phyloP scores from a whole-genome alignment of 2,888 invertebrate genomes.

The Erebia palarica region DNA sequence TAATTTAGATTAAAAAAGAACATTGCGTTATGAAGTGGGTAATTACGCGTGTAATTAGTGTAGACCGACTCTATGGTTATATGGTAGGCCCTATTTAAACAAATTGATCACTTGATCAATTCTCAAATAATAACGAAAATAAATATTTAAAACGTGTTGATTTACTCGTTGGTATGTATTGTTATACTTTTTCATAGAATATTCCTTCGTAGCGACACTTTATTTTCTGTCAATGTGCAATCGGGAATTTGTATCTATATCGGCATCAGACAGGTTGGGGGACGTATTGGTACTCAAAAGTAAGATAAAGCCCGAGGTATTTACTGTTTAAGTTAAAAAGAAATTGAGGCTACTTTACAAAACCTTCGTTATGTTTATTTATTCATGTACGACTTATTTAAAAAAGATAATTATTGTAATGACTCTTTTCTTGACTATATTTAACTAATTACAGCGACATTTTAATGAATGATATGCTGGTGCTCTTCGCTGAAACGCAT shows the following conservation, averaged over 20 bases:
- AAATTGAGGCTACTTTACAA: background rate
- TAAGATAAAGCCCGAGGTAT: background rate
- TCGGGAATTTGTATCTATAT: too few species aligned
- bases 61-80: too few species aligned
- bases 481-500: slow-evolving; percentile 22
- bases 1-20: slow-evolving; percentile 22
- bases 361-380: background rate
- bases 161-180: too few species aligned
- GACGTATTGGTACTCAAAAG: background rate
- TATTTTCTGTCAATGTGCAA: too few species aligned
- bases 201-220: too few species aligned
- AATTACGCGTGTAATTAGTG: slow-evolving; percentile 19
- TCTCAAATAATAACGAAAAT: too few species aligned
- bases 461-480: slow-evolving; percentile 5
- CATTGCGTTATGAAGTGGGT: slow-evolving; percentile 22
- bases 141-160: too few species aligned
- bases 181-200: too few species aligned
- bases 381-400: background rate
- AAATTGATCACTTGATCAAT: too few species aligned
- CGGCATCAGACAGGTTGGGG: too few species aligned
- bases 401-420: background rate
- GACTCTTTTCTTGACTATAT: background rate
- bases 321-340: background rate
- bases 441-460: slow-evolving; percentile 9
- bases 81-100: too few species aligned